Evolutionary conservation across 2,888 invertebrate species (phyloP).

Genomic region (Netelia fuscicornis): DNA sequence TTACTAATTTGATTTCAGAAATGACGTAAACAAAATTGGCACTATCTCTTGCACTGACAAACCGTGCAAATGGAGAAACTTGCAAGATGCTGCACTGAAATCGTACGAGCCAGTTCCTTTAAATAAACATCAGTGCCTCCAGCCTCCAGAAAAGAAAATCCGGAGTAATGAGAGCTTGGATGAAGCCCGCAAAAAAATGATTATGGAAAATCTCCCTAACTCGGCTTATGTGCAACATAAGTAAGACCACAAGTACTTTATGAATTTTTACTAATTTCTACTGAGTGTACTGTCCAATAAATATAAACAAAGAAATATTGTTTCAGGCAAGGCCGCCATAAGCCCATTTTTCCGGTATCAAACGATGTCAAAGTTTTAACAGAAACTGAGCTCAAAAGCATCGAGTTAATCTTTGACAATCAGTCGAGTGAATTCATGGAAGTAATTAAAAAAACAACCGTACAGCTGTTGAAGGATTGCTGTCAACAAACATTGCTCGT

Average conservation of each 20-base stretch:
- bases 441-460: conserved; percentile 9
- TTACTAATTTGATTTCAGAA: conserved; percentile 21
- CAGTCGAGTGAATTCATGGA: conserved; percentile 15
- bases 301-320: not conserved
- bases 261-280: conserved; percentile 1
- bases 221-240: conserved; percentile 18
- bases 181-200: conserved; percentile 16
- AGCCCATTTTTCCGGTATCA: conserved; percentile 13
- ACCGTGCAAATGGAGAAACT: conserved; percentile 59
- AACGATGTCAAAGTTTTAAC: conserved; percentile 18
- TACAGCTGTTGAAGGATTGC: conserved; percentile 20
- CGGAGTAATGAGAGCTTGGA: conserved; percentile 14
- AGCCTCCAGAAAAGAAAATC: conserved; percentile 12
- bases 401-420: conserved; percentile 12
- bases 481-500: conserved; percentile 21
- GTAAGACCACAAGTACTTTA: conserved; percentile 10
- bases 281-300: not conserved
- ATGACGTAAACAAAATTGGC: conserved; percentile 32
- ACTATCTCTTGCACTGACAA: conserved; percentile 59
- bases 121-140: conserved; percentile 59
- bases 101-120: conserved; percentile 46
- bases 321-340: conserved; percentile 26
- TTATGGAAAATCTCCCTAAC: conserved; percentile 17
- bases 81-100: conserved; percentile 42
- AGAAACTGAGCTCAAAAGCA: conserved; percentile 13